A percentile compares a stretch with the other conserved stretches of the same genome.
phyloP scores from a whole-genome alignment of 2,113 vertebrate genomes.

The Polypterus bichir region DNA sequence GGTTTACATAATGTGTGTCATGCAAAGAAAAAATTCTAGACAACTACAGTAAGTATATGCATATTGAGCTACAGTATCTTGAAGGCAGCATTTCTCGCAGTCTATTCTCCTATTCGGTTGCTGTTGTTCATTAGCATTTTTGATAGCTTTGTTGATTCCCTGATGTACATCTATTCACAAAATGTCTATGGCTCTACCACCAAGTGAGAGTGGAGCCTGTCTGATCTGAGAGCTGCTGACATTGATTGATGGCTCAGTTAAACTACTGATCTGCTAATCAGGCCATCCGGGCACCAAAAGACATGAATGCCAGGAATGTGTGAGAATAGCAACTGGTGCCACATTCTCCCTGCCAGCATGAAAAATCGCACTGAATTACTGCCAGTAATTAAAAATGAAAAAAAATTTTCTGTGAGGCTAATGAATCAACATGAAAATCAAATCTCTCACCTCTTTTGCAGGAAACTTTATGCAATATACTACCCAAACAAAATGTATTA shows the following conservation, averaged over 20 bases:
- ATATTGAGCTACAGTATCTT: too few relatives aligned
- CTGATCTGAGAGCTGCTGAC: constrained; percentile 8
- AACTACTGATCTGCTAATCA: constrained; percentile 19
- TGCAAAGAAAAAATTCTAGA: too few relatives aligned
- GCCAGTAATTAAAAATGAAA: constrained; percentile 13
- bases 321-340: constrained; percentile 10
- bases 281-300: constrained; percentile 2
- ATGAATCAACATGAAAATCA: constrained; percentile 1
- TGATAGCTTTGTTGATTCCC: not conserved
- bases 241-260: constrained; percentile 26
- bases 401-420: not conserved
- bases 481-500: too few relatives aligned
- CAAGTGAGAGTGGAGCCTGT: constrained; percentile 17
- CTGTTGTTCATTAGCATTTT: not conserved
- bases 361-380: constrained; percentile 11
- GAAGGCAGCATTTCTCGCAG: too few relatives aligned
- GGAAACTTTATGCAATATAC: too few relatives aligned
- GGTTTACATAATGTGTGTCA: too few relatives aligned
- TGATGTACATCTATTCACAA: constrained; percentile 1
- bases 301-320: constrained; percentile 22
- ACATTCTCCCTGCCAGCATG: constrained; percentile 8
- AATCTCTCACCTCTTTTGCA: too few relatives aligned
- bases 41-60: too few relatives aligned
- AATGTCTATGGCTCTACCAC: not conserved
- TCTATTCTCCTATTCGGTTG: too few relatives aligned